Evolutionary conservation across 1,140 invertebrate species (phyloP), one percentile per base, ranked within the genome.

Genomic region (Rhynchophorus ferrugineus): DNA sequence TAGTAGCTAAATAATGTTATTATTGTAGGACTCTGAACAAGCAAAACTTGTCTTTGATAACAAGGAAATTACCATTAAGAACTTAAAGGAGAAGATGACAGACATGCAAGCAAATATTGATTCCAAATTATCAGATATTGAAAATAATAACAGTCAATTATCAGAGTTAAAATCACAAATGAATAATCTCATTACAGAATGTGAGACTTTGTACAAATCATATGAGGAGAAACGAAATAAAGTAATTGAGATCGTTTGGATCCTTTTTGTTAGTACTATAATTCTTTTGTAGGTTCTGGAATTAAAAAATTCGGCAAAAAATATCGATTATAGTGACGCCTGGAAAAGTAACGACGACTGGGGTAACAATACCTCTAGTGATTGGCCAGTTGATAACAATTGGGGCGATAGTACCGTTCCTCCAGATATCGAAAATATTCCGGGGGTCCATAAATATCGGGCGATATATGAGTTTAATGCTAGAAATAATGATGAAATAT

Each of bases 401-500:
- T 59, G 64, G 69, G 44, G 62, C 59, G 68, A 49, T 52, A 56
- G 53, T 14, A 46, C 62, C 7, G 35, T 66, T 6, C 50, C 67
- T n/a, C 50, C 55, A 14, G 54, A 52, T 1, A 62, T 56, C 2
- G 71, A 73, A 57, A 58, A 63, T 38, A 64, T 69, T 11, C 66
- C 71, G 13, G 77, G 74, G n/a, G 74, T 75, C 13, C 75, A 77
- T 5, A 86, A 83, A 67, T 97, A 94, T 70, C 79, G 90, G 52
- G 93, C 91, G 8, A 73, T 98, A 3, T 99, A 93, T 67, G 90
- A 93, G 67, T 99, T 98, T 75, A 84, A 84, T 39, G 90, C 93
- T 0, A 75, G 94, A 53, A 95, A 93, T 67, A 75, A 79, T 6
- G 96, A 99, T 73, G 96, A 99, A 72, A 81, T 99, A 18, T 89